phyloP scores from a whole-genome alignment of 2,888 invertebrate species.

The Lutraria lutraria region DNA sequence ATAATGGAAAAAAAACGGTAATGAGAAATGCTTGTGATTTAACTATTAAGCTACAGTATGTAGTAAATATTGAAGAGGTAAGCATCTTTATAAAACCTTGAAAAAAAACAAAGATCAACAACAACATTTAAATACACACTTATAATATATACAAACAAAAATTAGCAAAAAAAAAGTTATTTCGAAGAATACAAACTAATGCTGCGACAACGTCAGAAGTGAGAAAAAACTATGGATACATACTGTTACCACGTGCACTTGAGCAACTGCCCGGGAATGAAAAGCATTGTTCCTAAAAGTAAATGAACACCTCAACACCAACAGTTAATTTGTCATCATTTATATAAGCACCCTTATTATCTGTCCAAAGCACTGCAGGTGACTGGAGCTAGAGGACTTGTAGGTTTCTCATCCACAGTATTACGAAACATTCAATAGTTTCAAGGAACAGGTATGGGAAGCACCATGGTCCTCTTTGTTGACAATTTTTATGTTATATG shows the following conservation, averaged over 20 bases:
- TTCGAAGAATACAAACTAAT: neutral
- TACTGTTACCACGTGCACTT: conserved; percentile 67
- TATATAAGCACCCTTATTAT: neutral
- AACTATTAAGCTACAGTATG: neutral
- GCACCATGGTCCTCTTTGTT: too few species aligned
- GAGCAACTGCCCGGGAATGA: conserved; percentile 69
- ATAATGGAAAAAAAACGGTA: too few species aligned
- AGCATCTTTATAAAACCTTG: neutral
- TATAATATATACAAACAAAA: conserved; percentile 14
- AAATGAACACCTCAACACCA: conserved; percentile 69
- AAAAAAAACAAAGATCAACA: neutral
- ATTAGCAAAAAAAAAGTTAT: neutral
- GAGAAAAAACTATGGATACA: conserved; percentile 39
- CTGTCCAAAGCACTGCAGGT: too few species aligned
- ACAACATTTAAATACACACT: neutral
- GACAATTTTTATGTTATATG: too few species aligned
- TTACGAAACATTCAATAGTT: too few species aligned
- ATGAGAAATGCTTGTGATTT: too few species aligned
- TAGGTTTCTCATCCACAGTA: too few species aligned
- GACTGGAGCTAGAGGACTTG: too few species aligned
- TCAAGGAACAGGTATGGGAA: too few species aligned
- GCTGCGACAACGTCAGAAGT: conserved; percentile 3
- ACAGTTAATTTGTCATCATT: conserved; percentile 43
- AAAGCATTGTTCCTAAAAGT: conserved; percentile 72
- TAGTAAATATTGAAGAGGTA: neutral